Base-by-base conservation (phyloP, 2,113 vertebrate species). In the Microcebus tavaratra region DNA sequence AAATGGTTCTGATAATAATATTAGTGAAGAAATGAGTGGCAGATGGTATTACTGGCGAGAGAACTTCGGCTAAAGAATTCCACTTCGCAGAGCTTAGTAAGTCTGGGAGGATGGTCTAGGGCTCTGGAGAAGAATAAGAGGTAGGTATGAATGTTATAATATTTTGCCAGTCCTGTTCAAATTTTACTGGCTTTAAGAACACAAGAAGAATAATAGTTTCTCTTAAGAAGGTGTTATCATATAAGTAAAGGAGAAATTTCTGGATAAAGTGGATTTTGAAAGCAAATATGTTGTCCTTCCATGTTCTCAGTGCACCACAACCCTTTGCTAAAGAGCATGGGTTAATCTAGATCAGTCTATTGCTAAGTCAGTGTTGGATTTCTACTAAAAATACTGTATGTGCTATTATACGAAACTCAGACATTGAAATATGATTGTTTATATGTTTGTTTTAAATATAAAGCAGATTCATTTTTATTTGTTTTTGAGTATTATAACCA, bases 131-230 rank as follows among this genome's bases (percentile, higher is more conserved):
- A 68, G n/a, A 48, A 25, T 15, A 15, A 15, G 27, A 83, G 63
- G 23, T 61, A 29, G 27, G 15, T 85, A 70, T 91, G 45, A 91
- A 18, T 29, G 25, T 0, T 67, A 45, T 68, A 45, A 0, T n/a
- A 48, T 82, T 91, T 94, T 91, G 76, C 90, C 73, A 83, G 45
- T 79, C 82, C 55, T 29, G 6, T 68, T 87, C n/a, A 84, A 88
- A 55, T 67, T 81, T 76, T 70, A 25, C 34, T 12, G 25, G 65
- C 34, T 81, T 27, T 59, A 25, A n/a, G 70, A 76, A 50, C 25
- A 50, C 23, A 8, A 75, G 15, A 27, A 73, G 18, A 93, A 36
- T 67, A 29, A 48, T 61, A 25, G 39, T 87, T 79, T 90, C 63
- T 81, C 59, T 92, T 59, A 50, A 34, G 59, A 88, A 50, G 21